These are phyloP conservation scores for Corbicula japonica DNA, from an alignment of 2,888 invertebrate genomes.

Conservation along the genomic window DNA sequence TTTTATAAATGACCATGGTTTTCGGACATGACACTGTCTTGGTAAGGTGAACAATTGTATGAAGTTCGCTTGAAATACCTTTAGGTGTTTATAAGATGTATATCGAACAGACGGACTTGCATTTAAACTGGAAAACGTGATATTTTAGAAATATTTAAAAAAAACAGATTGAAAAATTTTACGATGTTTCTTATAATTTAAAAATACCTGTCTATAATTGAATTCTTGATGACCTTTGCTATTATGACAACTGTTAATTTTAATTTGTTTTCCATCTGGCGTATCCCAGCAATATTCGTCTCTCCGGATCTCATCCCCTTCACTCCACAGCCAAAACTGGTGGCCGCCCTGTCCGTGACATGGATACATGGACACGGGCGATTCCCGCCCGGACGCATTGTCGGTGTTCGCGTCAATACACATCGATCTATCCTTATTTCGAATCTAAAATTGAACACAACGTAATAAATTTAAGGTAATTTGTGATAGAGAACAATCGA, in stretches of 20 bases:
- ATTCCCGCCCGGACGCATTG: constrained; percentile 94
- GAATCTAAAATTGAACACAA: constrained; percentile 50
- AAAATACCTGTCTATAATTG: constrained; percentile 85
- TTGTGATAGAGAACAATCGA: no score
- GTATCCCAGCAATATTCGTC: constrained; percentile 83
- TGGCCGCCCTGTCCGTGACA: constrained; percentile 99
- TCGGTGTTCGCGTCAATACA: constrained; percentile 91
- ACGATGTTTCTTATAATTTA: no score
- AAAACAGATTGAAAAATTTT: no score
- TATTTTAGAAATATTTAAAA: no score
- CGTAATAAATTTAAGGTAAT: no score
- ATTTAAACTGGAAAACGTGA: no score
- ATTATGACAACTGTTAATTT: constrained; percentile 86
- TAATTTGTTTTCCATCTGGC: constrained; percentile 79
- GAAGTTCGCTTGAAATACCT: no score
- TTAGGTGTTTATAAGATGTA: no score
- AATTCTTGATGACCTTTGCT: constrained; percentile 87
- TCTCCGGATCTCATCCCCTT: constrained; percentile 80
- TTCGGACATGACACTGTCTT: no score
- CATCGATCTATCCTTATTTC: constrained; percentile 51
- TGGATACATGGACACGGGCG: constrained; percentile 97
- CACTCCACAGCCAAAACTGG: constrained; percentile 88
- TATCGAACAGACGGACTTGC: no score
- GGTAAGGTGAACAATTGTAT: no score
- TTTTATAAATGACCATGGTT: no score